Base-by-base conservation (phyloP, 35 echinoderm and acorn worm genomes). In the Ophiothrix spiculata region DNA sequence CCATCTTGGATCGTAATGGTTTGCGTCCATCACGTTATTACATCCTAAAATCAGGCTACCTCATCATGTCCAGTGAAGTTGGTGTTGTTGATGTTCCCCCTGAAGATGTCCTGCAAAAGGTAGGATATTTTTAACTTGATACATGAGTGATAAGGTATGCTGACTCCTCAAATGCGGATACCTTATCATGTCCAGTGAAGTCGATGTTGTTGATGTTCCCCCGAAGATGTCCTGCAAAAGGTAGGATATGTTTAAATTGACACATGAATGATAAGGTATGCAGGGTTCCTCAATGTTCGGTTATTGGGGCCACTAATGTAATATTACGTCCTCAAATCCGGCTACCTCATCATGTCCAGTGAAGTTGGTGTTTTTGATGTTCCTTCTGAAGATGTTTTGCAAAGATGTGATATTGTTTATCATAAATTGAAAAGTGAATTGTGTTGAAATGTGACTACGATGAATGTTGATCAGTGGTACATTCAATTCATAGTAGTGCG, bases 281-380 rank as follows among this genome's bases (percentile, higher is more conserved):
- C n/a, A n/a, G n/a, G n/a, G n/a, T n/a, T n/a, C n/a, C n/a, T n/a
- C n/a, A n/a, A n/a, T n/a, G n/a, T n/a, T n/a, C n/a, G n/a, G n/a
- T n/a, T n/a, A n/a, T n/a, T n/a, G n/a, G n/a, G n/a, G n/a, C n/a
- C n/a, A n/a, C n/a, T n/a, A n/a, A n/a, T n/a, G n/a, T n/a, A n/a
- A n/a, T n/a, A n/a, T n/a, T 99, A 94, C 83, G 91, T 99, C 83
- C 94, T 92, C 75, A 94, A 99, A 40, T 94, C 96, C 8, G 96
- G 96, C 42, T 91, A 85, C 79, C 91, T 99, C 92, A 86, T 91
- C 32, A 99, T 99, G 96, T 86, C 88, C 45, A 99, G 96, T 54
- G 96, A 99, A 74, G 92, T 99, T 32, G 96, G 96, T 0, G 96
- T 99, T 2, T 73, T 86, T 12, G 92, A 99, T 56, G 74, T 99